phyloP scores from a whole-genome alignment of 2,113 vertebrate genomes.

The Pyxicephalus adspersus region DNA sequence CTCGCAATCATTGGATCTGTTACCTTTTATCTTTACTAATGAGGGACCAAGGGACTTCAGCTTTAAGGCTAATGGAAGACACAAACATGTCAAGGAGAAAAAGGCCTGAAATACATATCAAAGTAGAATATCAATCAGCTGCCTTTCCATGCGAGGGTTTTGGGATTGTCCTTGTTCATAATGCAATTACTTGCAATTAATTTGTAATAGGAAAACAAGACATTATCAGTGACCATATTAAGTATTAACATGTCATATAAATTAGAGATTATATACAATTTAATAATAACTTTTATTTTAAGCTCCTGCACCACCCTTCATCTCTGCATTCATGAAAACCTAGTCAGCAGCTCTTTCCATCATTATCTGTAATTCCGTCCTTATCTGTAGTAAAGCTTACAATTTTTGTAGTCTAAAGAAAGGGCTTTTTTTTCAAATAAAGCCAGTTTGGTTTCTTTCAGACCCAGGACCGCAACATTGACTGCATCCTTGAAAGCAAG shows the following conservation, averaged over 20 bases:
- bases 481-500: no score
- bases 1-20: background rate
- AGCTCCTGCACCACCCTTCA: no score
- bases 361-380: no score
- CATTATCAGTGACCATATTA: background rate
- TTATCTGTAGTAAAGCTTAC: no score
- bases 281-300: no score
- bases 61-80: slow-evolving; percentile 24
- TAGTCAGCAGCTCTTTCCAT: no score
- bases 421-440: no score
- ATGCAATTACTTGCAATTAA: background rate
- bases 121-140: slow-evolving; percentile 22
- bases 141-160: background rate
- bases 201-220: background rate
- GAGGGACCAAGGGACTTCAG: background rate
- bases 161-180: background rate
- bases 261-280: background rate
- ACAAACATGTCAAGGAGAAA: background rate
- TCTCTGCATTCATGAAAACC: no score
- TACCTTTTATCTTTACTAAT: slow-evolving; percentile 35
- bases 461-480: no score
- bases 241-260: background rate
- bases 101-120: background rate
- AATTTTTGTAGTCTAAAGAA: no score
- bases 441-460: no score